A percentile compares a stretch with the other conserved stretches of the same genome.
Evolutionary conservation across 2,113 vertebrate genomes (phyloP).

Genomic region (Struthio camelus): DNA sequence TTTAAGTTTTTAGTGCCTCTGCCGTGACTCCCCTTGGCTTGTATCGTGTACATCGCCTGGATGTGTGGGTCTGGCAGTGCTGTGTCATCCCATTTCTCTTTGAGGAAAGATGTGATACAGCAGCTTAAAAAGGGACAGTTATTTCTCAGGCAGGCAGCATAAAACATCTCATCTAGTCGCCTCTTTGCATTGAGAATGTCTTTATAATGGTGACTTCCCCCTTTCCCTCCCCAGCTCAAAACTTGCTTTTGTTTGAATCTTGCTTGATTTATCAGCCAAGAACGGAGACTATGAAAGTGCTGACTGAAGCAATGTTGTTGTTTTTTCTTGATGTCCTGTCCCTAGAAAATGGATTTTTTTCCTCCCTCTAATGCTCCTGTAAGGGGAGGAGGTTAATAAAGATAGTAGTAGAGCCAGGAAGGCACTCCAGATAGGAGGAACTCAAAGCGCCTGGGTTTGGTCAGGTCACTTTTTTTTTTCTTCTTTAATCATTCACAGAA

Average conservation of each 20-base stretch:
- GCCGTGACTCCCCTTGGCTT: neutral
- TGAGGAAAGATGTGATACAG: neutral
- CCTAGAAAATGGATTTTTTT: neutral
- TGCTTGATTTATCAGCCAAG: neutral
- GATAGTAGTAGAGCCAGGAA: conserved; percentile 43
- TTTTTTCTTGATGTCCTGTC: neutral
- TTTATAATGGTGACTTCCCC: neutral
- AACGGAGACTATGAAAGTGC: conserved; percentile 26
- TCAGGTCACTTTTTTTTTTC: conserved; percentile 51
- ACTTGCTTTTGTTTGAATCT: conserved; percentile 12
- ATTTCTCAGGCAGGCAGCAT: neutral
- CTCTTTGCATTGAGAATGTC: neutral
- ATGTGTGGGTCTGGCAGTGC: neutral
- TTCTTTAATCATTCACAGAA: conserved; percentile 27
- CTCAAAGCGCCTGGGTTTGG: conserved; percentile 15
- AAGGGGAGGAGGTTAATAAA: conserved; percentile 33
- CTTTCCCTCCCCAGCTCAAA: neutral
- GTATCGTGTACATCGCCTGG: neutral
- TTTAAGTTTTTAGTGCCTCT: neutral
- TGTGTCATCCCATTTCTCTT: neutral
- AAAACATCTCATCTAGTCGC: neutral
- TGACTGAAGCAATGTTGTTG: conserved; percentile 23
- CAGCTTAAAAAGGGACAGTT: neutral
- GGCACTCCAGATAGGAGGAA: neutral
- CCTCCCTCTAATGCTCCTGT: neutral